Evolutionary conservation across 2,113 vertebrate genomes (phyloP).

Genomic region (Colaptes auratus): DNA sequence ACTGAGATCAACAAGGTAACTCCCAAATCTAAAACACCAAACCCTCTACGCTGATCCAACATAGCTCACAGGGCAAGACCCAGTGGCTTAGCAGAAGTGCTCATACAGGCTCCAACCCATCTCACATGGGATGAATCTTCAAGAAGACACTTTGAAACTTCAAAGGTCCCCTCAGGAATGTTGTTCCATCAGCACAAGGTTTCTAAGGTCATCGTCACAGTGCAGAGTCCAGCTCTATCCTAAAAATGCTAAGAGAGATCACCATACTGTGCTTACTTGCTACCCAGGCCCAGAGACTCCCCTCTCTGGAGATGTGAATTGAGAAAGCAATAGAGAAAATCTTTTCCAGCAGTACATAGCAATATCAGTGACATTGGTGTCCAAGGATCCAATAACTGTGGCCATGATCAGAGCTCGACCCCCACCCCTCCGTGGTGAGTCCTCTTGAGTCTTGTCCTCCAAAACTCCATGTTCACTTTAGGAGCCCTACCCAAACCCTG

Average conservation of each 20-base stretch:
- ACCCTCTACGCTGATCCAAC: accelerated
- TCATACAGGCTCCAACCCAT: neutral
- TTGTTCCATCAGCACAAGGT: neutral
- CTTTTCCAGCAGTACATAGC: neutral
- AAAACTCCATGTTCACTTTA: neutral
- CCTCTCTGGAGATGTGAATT: accelerated
- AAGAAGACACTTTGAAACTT: neutral
- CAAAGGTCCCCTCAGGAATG: neutral
- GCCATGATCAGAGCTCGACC: neutral
- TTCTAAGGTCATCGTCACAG: neutral
- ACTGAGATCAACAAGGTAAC: neutral
- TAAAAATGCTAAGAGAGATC: neutral
- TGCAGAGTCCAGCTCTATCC: neutral
- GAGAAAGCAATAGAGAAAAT: neutral
- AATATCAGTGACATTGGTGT: neutral
- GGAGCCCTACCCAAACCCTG: accelerated
- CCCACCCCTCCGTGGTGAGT: neutral
- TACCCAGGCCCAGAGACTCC: neutral
- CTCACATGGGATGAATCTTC: neutral
- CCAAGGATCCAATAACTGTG: neutral
- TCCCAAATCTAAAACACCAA: neutral
- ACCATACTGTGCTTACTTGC: neutral
- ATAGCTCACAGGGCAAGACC: neutral
- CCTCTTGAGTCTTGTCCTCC: neutral
- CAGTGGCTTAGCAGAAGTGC: neutral